Base-by-base conservation (phyloP, 2,888 invertebrate species). In the Cerceris ruficornis region DNA sequence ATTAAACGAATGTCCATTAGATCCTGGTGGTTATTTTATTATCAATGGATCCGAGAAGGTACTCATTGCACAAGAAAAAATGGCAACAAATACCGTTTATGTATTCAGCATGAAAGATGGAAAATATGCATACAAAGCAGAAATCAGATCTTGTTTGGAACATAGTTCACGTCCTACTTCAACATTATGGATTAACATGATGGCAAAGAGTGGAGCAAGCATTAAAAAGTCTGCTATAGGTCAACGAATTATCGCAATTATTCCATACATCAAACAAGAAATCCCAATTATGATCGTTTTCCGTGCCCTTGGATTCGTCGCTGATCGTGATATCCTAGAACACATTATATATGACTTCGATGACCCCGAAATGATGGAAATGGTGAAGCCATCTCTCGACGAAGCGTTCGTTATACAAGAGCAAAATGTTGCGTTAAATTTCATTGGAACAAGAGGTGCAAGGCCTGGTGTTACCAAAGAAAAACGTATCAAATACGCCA, bases 301-400 rank as follows among this genome's bases (percentile, higher is more conserved):
- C 92, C 95, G 99, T 91, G 99, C 99, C n/a, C 93, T 98, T 75
- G 99, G 99, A 49, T 99, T 99, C 93, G 99, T 99, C 57, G 99
- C 99, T 8, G 99, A 99, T 93, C 95, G 99, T 90, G 99, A 99
- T 93, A 99, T 99, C 89, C 94, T 99, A 28, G 99, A 99, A 91
- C 99, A 99, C 90, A 99, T 99, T 80, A 99, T 99, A 89, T 99
- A 99, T 92, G 99, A 99, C 92, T 99, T 99, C 93, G 99, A 99
- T 93, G 99, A 99, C 93, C 99, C 98, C 7, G 99, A 99, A 94
- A 99, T 99, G 99, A 99, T 99, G 99, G 99, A 99, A 95, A 99
- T 99, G 99, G 99, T 98, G 0, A 99, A 99, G 92, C 99, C 99
- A 0, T 99, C 99, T 0, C 93, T 99, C 71, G 99, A 99, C 93